Percentiles rank a stretch among this genome's conserved stretches.
Evolutionary conservation across 2,797 vertebrate genomes (phyloP).

Genomic region (Cossypha niveicapilla): DNA sequence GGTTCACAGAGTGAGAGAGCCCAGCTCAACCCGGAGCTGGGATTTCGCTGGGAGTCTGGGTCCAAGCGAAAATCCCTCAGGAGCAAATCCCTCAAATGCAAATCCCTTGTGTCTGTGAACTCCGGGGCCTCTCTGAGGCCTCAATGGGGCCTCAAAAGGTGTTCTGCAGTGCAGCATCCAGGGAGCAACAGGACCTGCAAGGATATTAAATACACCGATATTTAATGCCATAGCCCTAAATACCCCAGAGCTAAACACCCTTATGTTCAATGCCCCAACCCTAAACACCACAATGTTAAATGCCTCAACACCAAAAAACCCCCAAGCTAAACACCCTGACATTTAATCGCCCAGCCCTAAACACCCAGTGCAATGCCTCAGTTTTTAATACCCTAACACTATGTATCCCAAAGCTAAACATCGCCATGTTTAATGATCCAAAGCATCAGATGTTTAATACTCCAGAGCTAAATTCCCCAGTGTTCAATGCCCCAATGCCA

Average conservation of each 20-base stretch:
- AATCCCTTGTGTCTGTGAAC: not conserved
- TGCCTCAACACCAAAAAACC: not conserved
- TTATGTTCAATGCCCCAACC: not conserved
- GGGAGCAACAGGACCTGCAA: not conserved
- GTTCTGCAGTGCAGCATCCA: not conserved
- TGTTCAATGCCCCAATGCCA: not conserved
- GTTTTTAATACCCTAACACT: not conserved
- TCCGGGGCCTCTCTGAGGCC: not conserved
- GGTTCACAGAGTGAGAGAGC: not conserved
- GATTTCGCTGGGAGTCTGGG: not conserved
- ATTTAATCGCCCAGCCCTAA: not conserved
- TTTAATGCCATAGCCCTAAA: not conserved
- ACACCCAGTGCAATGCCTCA: not conserved
- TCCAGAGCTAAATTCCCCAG: not conserved
- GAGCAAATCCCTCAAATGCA: not conserved
- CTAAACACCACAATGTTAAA: too few relatives aligned
- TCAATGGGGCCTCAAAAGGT: not conserved
- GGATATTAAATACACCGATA: rapidly evolving
- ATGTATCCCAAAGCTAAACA: not conserved
- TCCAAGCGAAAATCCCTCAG: not conserved
- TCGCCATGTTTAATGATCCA: not conserved
- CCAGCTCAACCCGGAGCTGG: rapidly evolving
- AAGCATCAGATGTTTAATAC: too few relatives aligned
- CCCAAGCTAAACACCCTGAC: rapidly evolving
- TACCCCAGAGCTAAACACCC: rapidly evolving